Evolutionary conservation across 2,888 invertebrate genomes (phyloP), one percentile per base, ranked within the genome.

Genomic region (Stegana nigrithorax): DNA sequence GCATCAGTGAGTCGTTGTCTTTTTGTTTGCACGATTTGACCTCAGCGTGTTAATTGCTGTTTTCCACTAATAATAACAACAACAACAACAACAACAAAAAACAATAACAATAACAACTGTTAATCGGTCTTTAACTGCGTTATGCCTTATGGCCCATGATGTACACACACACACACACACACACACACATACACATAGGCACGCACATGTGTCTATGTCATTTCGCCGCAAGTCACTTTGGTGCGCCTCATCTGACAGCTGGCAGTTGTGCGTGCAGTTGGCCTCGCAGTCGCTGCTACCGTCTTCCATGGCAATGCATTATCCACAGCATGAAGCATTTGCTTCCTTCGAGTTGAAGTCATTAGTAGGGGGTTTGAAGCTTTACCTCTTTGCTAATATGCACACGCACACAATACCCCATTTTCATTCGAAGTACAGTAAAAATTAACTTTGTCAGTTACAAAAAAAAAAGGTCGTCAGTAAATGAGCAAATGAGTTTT

Each of bases 21-120:
- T 44, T 51, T 51, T 60, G 57, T 12, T n/a, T 17, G 61, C 73
- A 73, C 70, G 72, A 73, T 63, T 73, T 71, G 72, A 73, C 72
- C 72, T 73, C 72, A 66, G 60, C 53, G 72, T 68, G 72, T 70
- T 73, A 73, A 73, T 73, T 73, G 73, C 70, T 73, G 56, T 69
- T 71, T 69, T 62, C 69, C 63, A 39, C 45, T 42, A 64, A 29
- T 51, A 62, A 58, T 61, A 51, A 29, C 29, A 29, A 51, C 29
- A 17, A 51, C 36, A 58, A 61, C 42, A 45, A 53, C 63, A 67
- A 29, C 51, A 29, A n/a, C 44, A 29, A 23, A 47, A n/a, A 23
- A 47, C 47, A 47, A 23, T 21, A 21, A 47, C 23, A 39, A 60
- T 44, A 45, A 56, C 65, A 69, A 66, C 72, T 68, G 67, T 73